Conservation (phyloP, 2,888 invertebrate species). For the Deilephila porcellus region DNA sequence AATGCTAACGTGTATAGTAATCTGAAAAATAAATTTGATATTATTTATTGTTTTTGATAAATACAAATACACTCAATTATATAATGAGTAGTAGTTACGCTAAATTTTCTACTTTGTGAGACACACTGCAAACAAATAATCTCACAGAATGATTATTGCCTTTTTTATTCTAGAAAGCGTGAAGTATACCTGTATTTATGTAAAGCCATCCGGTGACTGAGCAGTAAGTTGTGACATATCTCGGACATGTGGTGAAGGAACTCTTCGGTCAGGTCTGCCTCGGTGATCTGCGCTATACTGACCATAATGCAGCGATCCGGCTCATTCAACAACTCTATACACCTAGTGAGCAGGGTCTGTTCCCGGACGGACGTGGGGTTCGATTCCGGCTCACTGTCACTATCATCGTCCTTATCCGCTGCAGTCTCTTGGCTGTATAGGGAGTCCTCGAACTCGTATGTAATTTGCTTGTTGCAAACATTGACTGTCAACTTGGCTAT, state of each 20-base stretch:
- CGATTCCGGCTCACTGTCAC: conserved; percentile 83
- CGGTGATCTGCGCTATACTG: conserved; percentile 79
- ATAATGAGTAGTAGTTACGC: too few relatives aligned
- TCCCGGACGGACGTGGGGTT: conserved; percentile 77
- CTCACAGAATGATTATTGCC: not conserved
- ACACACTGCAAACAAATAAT: not conserved
- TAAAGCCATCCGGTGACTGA: conserved; percentile 92
- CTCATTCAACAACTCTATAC: conserved; percentile 88
- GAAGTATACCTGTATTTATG: conserved; percentile 90
- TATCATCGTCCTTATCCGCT: conserved; percentile 84
- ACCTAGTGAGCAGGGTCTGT: conserved; percentile 78
- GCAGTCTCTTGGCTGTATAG: conserved; percentile 75
- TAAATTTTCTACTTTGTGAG: too few relatives aligned
- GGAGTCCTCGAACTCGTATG: conserved; percentile 76
- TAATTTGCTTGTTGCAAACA: conserved; percentile 76
- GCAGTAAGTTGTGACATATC: conserved; percentile 93
- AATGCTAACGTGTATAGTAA: conserved; percentile 92
- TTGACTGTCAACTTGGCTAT: conserved; percentile 75
- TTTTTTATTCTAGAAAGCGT: not conserved
- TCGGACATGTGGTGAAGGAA: conserved; percentile 89
- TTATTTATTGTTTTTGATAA: too few relatives aligned
- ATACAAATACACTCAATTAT: too few relatives aligned
- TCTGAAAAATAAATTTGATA: conserved; percentile 63
- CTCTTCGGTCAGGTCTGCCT: conserved; percentile 77
- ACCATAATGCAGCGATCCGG: conserved; percentile 70